Evolutionary conservation across 2,888 invertebrate genomes (phyloP), one percentile per base, ranked within the genome.

Genomic region (Cephus spinipes): DNA sequence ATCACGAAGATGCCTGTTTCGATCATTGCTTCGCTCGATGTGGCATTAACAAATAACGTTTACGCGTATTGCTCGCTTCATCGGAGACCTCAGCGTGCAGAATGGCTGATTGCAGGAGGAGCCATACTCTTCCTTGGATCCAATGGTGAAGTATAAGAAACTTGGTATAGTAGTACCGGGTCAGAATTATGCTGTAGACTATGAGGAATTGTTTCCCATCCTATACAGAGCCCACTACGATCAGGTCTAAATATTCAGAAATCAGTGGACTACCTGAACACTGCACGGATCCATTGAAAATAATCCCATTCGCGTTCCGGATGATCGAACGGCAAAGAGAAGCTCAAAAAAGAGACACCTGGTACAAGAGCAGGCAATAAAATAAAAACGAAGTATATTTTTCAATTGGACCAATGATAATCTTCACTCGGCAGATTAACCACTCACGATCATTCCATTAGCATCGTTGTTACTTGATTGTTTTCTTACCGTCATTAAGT

Each of bases 131-230:
- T 40, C 40, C 40, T 40, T 15, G 40, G 40, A 40, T 15, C 15
- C 6, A 40, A 6, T 6, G 15, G 0, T 6, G 15, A 40, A 40
- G 40, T 15, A 40, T 1, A 40, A 40, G 40, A 6, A 40, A 40
- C 15, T 40, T 40, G 1, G 40, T 40, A 40, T 15, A 15, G 40
- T 4, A 40, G 40, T 6, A 15, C 15, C 80, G 84, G 82, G 81
- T 84, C 83, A 80, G 81, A 83, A 81, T 79, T 76, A 79, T 34
- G 74, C 79, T 73, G 79, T 23, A 23, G 69, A 82, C 80, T 79
- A 84, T 82, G 83, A 82, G 80, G 78, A 85, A 85, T 83, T 79
- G 80, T 83, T 83, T 82, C 79, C 77, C 79, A 81, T 80, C 80
- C 82, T 77, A 23, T 9, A 36, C 12, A 55, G 23, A 23, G 2